Conservation (phyloP, 2,797 vertebrate genomes). For the Poeciliopsis presidionis region DNA sequence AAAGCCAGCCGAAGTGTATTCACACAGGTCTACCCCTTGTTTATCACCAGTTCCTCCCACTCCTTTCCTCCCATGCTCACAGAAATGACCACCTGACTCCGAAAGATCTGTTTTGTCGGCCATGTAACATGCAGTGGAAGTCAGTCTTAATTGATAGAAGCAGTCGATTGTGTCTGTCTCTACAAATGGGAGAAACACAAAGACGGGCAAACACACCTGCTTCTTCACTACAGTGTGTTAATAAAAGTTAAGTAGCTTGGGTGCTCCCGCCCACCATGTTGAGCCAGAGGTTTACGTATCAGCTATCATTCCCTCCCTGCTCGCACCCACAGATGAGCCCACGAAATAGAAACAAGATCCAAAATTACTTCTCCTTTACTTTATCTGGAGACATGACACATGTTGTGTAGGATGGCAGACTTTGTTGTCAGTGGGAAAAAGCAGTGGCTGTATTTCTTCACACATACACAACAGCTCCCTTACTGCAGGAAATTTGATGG, state of each 20-base stretch:
- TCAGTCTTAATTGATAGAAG: conserved; percentile 58
- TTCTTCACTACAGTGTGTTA: conserved; percentile 44
- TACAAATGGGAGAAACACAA: conserved; percentile 14
- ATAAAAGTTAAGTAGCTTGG: conserved; percentile 71
- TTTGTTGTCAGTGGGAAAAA: conserved; percentile 67
- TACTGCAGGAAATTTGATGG: conserved; percentile 29
- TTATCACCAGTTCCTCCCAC: conserved; percentile 31
- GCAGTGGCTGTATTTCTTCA: conserved; percentile 51
- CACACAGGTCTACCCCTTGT: conserved; percentile 56
- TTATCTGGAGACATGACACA: conserved; percentile 72
- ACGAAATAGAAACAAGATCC: conserved; percentile 70
- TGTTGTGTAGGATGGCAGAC: conserved; percentile 74
- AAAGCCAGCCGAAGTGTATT: conserved; percentile 76
- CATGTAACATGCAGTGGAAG: conserved; percentile 29
- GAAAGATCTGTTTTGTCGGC: conserved; percentile 47
- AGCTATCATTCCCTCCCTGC: conserved; percentile 57
- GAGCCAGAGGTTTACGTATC: conserved; percentile 72
- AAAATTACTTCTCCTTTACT: conserved; percentile 68
- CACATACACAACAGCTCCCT: conserved; percentile 57
- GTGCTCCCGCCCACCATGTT: conserved; percentile 65
- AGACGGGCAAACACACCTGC: conserved; percentile 11
- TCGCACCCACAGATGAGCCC: conserved; percentile 71
- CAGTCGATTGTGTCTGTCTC: conserved; percentile 38
- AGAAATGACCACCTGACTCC: conserved; percentile 48
- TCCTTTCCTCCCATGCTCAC: conserved; percentile 37